phyloP scores from a whole-genome alignment of 2,888 invertebrate genomes.

The Pandemis corylana region DNA sequence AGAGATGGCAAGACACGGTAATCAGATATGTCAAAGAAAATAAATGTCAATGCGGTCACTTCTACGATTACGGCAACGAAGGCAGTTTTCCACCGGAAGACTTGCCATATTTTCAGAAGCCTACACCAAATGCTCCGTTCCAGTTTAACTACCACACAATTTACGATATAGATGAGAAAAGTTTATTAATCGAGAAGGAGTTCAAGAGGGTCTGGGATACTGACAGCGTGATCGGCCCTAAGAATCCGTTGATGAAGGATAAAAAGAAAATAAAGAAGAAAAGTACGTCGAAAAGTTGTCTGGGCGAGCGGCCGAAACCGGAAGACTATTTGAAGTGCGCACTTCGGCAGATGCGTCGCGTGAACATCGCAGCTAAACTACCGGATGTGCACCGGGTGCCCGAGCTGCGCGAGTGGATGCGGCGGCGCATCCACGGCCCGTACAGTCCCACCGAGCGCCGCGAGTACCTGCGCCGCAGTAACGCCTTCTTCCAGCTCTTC shows the following conservation, averaged over 20 bases:
- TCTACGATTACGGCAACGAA: constrained; percentile 70
- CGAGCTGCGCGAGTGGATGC: constrained; percentile 77
- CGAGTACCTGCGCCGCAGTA: constrained; percentile 58
- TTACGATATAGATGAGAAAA: constrained; percentile 65
- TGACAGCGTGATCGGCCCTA: constrained; percentile 64
- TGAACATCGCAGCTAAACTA: constrained; percentile 70
- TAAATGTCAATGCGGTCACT: constrained; percentile 73
- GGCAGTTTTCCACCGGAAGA: constrained; percentile 66
- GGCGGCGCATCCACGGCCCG: constrained; percentile 67
- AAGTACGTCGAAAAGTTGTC: constrained; percentile 60
- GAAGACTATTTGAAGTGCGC: constrained; percentile 73
- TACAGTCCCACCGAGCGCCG: constrained; percentile 52
- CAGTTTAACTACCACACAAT: constrained; percentile 72
- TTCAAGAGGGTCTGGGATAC: constrained; percentile 72
- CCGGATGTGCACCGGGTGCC: constrained; percentile 73
- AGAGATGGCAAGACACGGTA: constrained; percentile 64
- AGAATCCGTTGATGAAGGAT: constrained; percentile 52
- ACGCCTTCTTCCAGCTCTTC: constrained; percentile 62
- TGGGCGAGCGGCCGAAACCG: constrained; percentile 63
- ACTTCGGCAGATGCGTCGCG: constrained; percentile 59
- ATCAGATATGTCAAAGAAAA: constrained; percentile 62
- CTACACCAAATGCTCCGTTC: constrained; percentile 57
- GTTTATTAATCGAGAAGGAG: constrained; percentile 63
- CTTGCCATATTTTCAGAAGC: constrained; percentile 67
- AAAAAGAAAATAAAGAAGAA: constrained; percentile 60